Evolutionary conservation across 2,113 vertebrate genomes (phyloP), one percentile per base, ranked within the genome.

Genomic region (Solea solea): DNA sequence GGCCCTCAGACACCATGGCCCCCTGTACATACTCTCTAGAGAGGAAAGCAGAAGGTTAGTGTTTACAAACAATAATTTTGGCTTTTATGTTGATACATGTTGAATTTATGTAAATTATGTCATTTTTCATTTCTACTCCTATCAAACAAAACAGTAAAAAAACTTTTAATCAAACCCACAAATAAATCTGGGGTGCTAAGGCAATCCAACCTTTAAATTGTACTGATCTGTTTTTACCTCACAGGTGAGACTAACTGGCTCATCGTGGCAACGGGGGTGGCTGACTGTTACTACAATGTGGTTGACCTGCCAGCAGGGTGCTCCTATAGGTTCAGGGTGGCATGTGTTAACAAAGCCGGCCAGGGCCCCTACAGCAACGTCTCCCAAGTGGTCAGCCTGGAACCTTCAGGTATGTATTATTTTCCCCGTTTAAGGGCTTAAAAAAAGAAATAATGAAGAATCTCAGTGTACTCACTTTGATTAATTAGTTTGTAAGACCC

Each of bases 11-110:
- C 63, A 95, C 94, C 21, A 91, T 91, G 81, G 96, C 96, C 1
- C 97, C 97, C 0, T 98, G 97, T 86, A 98, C 96, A 0, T 99
- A 98, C 88, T 96, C 93, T 0, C 84, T 99, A 92, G 97, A 99
- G 87, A 86, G 91, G 73, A 95, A 90, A 78, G 81, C 93, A 44
- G 95, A 96, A 9, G 97, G 98, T 99, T 77, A 1, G 93, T 76
- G 9, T 73, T 42, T 39, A 48, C 14, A 51, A 3, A 9, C 15
- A 21, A 9, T 21, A 5, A 9, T 50, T 50, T 50, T 50, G 16
- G 6, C 8, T 4, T 34, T 34, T 34, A 34, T 21, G 1, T 21
- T 1, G 21, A 21, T 21, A 21, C 21, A 21, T 21, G 21, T 21
- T 1, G 21, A 21, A 21, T 21, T 21, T 21, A 21, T 21, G 21